A percentile compares a stretch with the other conserved stretches of the same genome.
Conservation (phyloP, 2,797 vertebrate species). For the Simalia tracyae region DNA sequence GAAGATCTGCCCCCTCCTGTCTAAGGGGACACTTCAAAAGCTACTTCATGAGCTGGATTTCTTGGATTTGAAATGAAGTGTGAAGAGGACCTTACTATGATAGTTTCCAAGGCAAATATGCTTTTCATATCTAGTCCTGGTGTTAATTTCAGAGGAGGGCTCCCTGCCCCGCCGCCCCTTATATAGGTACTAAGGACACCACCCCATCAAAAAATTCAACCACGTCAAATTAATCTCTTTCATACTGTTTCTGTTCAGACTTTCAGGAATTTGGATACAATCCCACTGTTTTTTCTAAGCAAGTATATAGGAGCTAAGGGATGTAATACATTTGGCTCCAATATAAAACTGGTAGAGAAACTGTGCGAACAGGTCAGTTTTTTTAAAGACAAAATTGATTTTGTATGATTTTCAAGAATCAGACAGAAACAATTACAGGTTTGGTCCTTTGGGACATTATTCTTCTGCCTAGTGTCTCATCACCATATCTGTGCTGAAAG, state of each 20-base stretch:
- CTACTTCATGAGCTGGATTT: background rate
- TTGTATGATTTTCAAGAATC: background rate
- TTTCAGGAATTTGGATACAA: background rate
- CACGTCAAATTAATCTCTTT: background rate
- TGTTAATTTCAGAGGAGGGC: background rate
- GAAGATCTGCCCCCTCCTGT: background rate
- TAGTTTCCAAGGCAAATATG: background rate
- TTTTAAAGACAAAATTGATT: background rate
- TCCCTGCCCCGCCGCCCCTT: no score
- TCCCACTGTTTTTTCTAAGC: background rate
- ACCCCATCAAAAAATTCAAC: background rate
- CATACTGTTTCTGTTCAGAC: background rate
- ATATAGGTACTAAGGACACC: background rate
- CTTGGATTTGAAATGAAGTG: background rate
- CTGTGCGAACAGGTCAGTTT: background rate
- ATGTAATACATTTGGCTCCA: background rate
- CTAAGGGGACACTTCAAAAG: background rate
- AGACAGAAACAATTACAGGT: background rate
- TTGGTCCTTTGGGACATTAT: conserved; percentile 30
- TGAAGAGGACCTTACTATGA: background rate
- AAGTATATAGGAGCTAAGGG: background rate
- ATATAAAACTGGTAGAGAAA: background rate
- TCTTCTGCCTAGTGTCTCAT: background rate
- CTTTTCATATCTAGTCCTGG: background rate
- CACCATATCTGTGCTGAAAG: conserved; percentile 4